phyloP scores from a whole-genome alignment of 2,888 invertebrate genomes.

The Dastarcus helophoroides region DNA sequence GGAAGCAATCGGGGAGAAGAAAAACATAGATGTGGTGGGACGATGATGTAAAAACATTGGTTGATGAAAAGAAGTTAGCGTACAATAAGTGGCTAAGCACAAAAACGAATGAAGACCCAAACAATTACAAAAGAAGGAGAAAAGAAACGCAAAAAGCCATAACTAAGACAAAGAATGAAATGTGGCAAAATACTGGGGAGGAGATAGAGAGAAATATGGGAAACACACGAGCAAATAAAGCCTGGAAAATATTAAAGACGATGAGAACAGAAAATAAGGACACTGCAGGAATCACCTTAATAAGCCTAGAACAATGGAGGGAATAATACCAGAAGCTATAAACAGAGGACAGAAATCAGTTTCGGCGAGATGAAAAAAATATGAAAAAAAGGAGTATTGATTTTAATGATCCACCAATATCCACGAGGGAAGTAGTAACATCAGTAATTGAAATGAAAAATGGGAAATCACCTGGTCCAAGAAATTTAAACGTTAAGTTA shows the following conservation, averaged over 20 bases:
- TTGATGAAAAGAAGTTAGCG: background rate
- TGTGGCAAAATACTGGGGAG: too few relatives aligned
- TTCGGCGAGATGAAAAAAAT: too few relatives aligned
- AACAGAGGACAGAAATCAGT: background rate
- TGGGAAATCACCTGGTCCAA: too few relatives aligned
- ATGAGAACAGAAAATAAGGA: slow-evolving; percentile 2
- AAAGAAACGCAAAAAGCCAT: too few relatives aligned
- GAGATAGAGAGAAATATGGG: slow-evolving; percentile 2
- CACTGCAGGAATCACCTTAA: slow-evolving; percentile 1
- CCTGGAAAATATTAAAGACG: slow-evolving; percentile 3
- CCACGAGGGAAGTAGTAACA: too few relatives aligned
- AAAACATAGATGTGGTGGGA: too few relatives aligned
- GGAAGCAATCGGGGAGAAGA: too few relatives aligned
- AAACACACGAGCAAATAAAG: slow-evolving; percentile 6
- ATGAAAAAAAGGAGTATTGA: too few relatives aligned
- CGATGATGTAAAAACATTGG: background rate
- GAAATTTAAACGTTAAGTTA: too few relatives aligned
- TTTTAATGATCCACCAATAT: too few relatives aligned
- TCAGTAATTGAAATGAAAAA: too few relatives aligned
- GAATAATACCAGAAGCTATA: slow-evolving; percentile 1
- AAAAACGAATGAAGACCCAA: slow-evolving; percentile 2
- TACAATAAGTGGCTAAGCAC: background rate
- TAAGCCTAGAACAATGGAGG: slow-evolving; percentile 4
- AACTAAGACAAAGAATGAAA: too few relatives aligned
- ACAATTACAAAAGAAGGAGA: slow-evolving; percentile 1